A percentile compares a stretch with the other conserved stretches of the same genome.
Conservation (phyloP, 92 coral and sea anemone genomes). For the Siderastrea siderea region DNA sequence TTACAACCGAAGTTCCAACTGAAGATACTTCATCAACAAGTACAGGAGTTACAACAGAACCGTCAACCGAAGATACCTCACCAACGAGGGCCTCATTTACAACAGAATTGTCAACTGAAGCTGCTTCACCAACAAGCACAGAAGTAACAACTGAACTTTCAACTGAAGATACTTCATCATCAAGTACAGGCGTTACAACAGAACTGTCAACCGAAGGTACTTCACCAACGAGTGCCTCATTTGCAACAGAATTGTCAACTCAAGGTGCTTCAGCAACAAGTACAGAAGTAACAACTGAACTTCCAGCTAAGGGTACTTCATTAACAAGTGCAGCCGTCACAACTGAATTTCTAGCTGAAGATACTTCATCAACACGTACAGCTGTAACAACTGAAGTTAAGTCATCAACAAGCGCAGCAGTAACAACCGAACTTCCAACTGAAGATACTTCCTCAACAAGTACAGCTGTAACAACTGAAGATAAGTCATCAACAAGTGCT, state of each 20-base stretch:
- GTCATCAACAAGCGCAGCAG: background rate
- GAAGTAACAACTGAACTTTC: constrained; percentile 3
- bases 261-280: background rate
- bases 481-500: background rate
- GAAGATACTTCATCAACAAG: background rate
- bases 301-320: background rate
- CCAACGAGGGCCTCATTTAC: background rate
- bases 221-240: background rate
- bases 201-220: background rate
- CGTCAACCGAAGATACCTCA: background rate
- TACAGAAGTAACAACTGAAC: constrained; percentile 16
- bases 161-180: background rate
- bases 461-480: background rate
- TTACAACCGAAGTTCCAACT: constrained; percentile 11
- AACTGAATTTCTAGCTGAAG: background rate
- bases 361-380: background rate
- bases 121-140: background rate
- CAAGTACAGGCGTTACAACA: background rate
- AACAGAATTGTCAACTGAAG: background rate
- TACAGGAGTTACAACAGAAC: background rate
- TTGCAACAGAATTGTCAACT: constrained; percentile 9
- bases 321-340: constrained; percentile 20
- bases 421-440: background rate
- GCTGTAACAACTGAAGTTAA: background rate
- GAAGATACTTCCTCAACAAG: background rate